These are phyloP conservation scores for Mesoclemmys tuberculata DNA, from an alignment of 2,113 vertebrate genomes.

Conservation along the genomic window DNA sequence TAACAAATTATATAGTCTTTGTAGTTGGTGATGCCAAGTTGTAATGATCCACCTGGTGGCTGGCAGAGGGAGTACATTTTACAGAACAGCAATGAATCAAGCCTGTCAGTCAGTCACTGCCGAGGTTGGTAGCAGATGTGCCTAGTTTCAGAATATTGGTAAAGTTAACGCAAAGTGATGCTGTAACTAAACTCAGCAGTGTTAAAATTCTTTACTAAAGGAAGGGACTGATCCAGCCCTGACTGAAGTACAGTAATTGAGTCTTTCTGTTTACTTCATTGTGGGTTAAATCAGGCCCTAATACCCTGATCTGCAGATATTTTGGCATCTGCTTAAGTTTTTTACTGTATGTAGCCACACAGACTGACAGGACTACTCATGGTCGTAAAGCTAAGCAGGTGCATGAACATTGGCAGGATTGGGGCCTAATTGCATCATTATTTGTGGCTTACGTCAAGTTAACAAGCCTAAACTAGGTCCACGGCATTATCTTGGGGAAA, in stretches of 20 bases:
- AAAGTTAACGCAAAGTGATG: conserved; percentile 76
- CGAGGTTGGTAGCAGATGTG: conserved; percentile 28
- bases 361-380: conserved; percentile 51
- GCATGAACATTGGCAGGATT: conserved; percentile 67
- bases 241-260: conserved; percentile 28
- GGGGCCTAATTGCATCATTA: conserved; percentile 66
- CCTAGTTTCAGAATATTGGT: conserved; percentile 35
- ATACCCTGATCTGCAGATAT: conserved; percentile 52
- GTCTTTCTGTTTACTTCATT: neutral
- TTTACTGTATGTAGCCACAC: neutral
- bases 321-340: neutral
- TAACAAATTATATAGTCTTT: neutral
- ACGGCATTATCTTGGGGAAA: conserved; percentile 60
- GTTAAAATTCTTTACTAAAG: conserved; percentile 64
- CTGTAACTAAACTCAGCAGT: conserved; percentile 71
- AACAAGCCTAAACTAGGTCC: conserved; percentile 62
- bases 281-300: conserved; percentile 31
- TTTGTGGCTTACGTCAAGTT: conserved; percentile 65
- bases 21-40: neutral
- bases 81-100: conserved; percentile 57
- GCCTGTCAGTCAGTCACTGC: conserved; percentile 63
- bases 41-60: conserved; percentile 15
- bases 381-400: conserved; percentile 68
- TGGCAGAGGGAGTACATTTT: conserved; percentile 19
- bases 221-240: conserved; percentile 48